Percentiles rank a stretch among this genome's conserved stretches.
Conservation (phyloP, 92 coral and sea anemone species). For the Parazoanthus swiftii region DNA sequence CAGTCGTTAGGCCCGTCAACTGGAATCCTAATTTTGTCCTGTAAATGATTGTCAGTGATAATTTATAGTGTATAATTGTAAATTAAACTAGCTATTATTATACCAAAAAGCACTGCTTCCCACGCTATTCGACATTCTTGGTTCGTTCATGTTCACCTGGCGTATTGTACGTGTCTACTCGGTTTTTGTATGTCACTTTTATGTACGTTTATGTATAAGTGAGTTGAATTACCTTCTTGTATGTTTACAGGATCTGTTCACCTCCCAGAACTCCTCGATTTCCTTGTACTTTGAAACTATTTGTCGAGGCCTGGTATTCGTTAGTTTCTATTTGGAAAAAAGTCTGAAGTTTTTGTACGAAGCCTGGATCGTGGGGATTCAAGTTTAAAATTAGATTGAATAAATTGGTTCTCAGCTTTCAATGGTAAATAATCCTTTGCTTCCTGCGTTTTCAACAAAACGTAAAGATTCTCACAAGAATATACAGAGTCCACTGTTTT, state of each 20-base stretch:
- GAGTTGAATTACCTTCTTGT: background rate
- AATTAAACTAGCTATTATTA: too few relatives aligned
- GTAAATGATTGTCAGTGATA: too few relatives aligned
- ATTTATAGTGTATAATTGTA: too few relatives aligned
- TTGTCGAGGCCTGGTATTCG: too few relatives aligned
- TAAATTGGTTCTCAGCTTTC: background rate
- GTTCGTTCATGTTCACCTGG: background rate
- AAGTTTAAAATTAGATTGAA: too few relatives aligned
- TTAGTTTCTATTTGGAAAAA: background rate
- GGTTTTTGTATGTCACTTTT: background rate
- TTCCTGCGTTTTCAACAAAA: background rate
- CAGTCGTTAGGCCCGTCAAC: too few relatives aligned
- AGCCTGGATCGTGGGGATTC: background rate
- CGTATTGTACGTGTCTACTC: background rate
- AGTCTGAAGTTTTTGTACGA: background rate
- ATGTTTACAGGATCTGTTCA: background rate
- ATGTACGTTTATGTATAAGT: background rate
- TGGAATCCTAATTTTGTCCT: too few relatives aligned
- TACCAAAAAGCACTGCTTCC: background rate
- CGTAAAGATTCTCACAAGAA: too few relatives aligned
- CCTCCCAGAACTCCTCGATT: too few relatives aligned
- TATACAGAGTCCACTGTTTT: too few relatives aligned
- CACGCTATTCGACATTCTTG: background rate
- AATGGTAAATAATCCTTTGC: background rate
- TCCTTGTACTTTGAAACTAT: too few relatives aligned